phyloP scores from a whole-genome alignment of 2,797 vertebrate species.

The Brachymystax lenok region DNA sequence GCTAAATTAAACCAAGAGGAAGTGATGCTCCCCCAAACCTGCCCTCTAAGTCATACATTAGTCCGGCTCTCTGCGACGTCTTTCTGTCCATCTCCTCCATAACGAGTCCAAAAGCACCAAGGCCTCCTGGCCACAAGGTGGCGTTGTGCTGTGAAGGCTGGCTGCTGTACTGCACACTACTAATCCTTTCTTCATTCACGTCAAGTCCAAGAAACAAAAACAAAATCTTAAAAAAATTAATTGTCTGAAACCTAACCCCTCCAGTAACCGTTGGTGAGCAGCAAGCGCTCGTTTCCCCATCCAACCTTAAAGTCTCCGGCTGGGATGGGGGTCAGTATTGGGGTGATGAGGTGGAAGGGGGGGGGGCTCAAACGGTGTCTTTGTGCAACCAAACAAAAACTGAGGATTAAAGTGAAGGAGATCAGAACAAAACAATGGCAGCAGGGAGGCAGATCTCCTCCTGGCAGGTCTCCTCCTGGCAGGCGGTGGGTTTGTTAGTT shows the following conservation, averaged over 20 bases:
- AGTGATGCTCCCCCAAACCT: slow-evolving; percentile 56
- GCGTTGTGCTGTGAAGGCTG: slow-evolving; percentile 37
- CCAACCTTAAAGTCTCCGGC: slow-evolving; percentile 48
- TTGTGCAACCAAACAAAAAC: slow-evolving; percentile 84
- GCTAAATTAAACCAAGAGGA: slow-evolving; percentile 60
- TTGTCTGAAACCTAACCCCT: background rate
- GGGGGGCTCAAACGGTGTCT: slow-evolving; percentile 88
- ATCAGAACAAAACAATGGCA: slow-evolving; percentile 62
- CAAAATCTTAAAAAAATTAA: slow-evolving; percentile 30
- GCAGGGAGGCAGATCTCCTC: slow-evolving; percentile 60
- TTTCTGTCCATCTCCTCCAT: slow-evolving; percentile 40
- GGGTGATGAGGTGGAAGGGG: slow-evolving; percentile 49
- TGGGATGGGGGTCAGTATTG: slow-evolving; percentile 32
- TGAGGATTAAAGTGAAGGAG: slow-evolving; percentile 42
- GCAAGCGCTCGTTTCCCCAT: background rate
- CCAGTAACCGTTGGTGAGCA: background rate
- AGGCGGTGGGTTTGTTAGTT: slow-evolving; percentile 42
- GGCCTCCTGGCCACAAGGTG: slow-evolving; percentile 46
- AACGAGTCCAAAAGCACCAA: slow-evolving; percentile 61
- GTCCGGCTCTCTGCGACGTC: slow-evolving; percentile 46
- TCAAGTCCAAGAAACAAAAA: slow-evolving; percentile 51
- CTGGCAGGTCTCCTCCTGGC: slow-evolving; percentile 50
- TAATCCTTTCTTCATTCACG: slow-evolving; percentile 32
- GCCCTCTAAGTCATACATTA: slow-evolving; percentile 31
- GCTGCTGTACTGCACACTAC: slow-evolving; percentile 32